Conservation (phyloP, 2,888 invertebrate genomes). For the Caenorhabditis plicata region DNA sequence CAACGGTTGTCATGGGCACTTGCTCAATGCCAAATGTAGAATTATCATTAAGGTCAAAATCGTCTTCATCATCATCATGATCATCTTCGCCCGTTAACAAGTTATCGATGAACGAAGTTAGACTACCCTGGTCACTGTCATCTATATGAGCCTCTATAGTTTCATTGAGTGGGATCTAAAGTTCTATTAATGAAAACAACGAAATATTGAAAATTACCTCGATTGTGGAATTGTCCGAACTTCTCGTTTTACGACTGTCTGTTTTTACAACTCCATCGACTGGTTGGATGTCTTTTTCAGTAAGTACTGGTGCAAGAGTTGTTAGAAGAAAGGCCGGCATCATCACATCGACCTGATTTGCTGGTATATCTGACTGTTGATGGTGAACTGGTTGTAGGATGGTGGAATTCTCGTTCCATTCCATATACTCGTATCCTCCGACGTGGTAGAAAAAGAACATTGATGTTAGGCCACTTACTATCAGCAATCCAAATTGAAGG, state of each 20-base stretch:
- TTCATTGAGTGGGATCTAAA: too few relatives aligned
- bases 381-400: constrained; percentile 43
- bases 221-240: too few relatives aligned
- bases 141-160: too few relatives aligned
- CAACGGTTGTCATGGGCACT: constrained; percentile 29
- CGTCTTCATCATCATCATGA: constrained; percentile 1
- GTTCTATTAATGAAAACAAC: too few relatives aligned
- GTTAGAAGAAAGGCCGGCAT: neutral
- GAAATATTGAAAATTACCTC: too few relatives aligned
- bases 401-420: constrained; percentile 48
- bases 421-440: constrained; percentile 50
- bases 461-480: constrained; percentile 29
- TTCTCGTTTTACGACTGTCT: neutral
- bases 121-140: too few relatives aligned
- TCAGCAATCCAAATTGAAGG: constrained; percentile 39
- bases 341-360: neutral
- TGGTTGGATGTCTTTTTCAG: neutral
- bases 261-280: neutral
- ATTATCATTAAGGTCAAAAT: constrained; percentile 12
- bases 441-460: constrained; percentile 52
- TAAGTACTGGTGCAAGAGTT: neutral
- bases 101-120: neutral
- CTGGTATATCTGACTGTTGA: neutral
- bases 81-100: constrained; percentile 5
- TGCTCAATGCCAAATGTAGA: constrained; percentile 37